Evolutionary conservation across 2,113 vertebrate species (phyloP).

Genomic region (Canis aureus): DNA sequence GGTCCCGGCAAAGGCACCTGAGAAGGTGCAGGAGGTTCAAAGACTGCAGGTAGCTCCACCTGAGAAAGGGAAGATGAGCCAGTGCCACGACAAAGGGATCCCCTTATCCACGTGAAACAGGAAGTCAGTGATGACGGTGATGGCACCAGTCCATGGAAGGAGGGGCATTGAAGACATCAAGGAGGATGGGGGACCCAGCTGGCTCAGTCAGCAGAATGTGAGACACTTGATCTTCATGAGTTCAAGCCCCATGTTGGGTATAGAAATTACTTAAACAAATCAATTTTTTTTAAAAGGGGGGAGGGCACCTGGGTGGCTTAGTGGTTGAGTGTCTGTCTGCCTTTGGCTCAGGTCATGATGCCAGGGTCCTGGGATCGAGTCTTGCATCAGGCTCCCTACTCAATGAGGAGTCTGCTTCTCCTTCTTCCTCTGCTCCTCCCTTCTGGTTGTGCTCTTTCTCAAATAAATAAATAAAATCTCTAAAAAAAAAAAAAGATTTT

Average conservation of each 20-base stretch:
- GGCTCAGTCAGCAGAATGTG: not conserved
- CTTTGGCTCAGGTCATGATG: not conserved
- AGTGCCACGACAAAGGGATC: not conserved
- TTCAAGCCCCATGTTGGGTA: too few species aligned
- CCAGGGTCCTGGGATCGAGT: not conserved
- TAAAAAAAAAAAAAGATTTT: too few species aligned
- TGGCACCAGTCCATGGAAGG: not conserved
- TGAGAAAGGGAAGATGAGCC: not conserved
- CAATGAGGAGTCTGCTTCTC: too few species aligned
- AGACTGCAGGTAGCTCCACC: not conserved
- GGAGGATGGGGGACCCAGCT: not conserved
- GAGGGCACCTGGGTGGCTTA: too few species aligned
- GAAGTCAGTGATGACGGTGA: not conserved
- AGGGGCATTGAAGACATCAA: not conserved
- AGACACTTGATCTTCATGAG: too few species aligned
- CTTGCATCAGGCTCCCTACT: too few species aligned
- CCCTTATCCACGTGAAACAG: constrained; percentile 15
- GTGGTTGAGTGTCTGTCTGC: not conserved
- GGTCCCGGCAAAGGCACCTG: not conserved
- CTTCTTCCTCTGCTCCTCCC: too few species aligned
- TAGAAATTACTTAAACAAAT: too few species aligned
- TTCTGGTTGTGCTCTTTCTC: too few species aligned
- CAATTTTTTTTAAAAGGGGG: too few species aligned
- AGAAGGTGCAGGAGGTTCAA: not conserved
- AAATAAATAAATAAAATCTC: too few species aligned